Base-by-base conservation (phyloP, 2,113 vertebrate species). In the Pomatorhinus ruficollis region DNA sequence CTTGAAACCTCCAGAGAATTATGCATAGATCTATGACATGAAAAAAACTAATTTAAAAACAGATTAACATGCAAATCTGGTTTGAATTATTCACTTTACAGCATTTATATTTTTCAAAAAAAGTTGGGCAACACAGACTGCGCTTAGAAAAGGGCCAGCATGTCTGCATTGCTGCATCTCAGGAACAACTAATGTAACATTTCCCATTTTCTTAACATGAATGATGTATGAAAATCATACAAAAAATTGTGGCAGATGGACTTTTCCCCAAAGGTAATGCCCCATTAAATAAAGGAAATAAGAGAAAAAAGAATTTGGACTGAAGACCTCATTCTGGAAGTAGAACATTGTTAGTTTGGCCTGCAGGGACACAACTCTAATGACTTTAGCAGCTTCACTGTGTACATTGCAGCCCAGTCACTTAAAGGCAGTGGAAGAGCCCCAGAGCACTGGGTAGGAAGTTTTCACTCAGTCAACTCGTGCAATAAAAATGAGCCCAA, bases 1-100 rank as follows among this genome's bases (percentile, higher is more conserved):
- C 93, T 91, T 92, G 93, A 96, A 96, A 89, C 83, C 94, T 72
- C 87, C 21, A 89, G 96, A 97, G 94, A 94, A 82, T 89, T 95
- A 91, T 76, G 87, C 65, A 44, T 47, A 91, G n/a, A 89, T 54
- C 45, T 86, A 80, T 19, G 45, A 65, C 75, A 93, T 8, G 49
- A 77, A 68, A 95, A 75, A 96, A 93, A 60, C 59, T 86, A 63
- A 89, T 95, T 94, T 95, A 83, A 90, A 92, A 93, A 70, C 37
- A 95, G 83, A 95, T 95, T 92, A 97, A 90, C 83, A 92, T 88
- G 85, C 68, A 96, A 96, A 93, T 86, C 75, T 88, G 45, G 42
- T 72, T 78, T 92, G 71, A 95, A 85, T 92, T 92, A 93, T 80
- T 95, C 75, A 52, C 64, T 86, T 95, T 83, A 54, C 7, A 83